A percentile compares a stretch with the other conserved stretches of the same genome.
phyloP scores from a whole-genome alignment of 1,140 invertebrate genomes.

The Calephelis nemesis region DNA sequence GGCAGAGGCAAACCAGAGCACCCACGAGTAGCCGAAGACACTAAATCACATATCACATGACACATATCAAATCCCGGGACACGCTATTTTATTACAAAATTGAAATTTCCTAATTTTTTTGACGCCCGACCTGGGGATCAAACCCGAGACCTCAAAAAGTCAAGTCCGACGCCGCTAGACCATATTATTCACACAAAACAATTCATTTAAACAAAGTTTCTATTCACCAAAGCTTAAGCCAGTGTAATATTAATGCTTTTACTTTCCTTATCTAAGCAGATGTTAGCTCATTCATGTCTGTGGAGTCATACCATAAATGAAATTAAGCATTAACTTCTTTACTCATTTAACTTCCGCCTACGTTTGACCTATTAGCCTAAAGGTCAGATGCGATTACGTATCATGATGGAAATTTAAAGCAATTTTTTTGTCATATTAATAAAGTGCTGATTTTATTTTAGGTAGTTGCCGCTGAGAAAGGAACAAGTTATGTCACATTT shows the following conservation, averaged over 20 bases:
- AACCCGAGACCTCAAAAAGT: too few relatives aligned
- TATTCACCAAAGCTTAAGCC: slow-evolving; percentile 25
- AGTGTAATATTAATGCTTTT: slow-evolving; percentile 25
- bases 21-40: too few relatives aligned
- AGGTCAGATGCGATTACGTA: slow-evolving; percentile 8
- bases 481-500: not conserved
- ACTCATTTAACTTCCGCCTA: slow-evolving; percentile 15
- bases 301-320: not conserved
- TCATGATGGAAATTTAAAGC: slow-evolving; percentile 2
- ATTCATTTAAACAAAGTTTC: not conserved
- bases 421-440: slow-evolving; percentile 4
- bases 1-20: too few relatives aligned
- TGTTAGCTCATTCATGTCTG: not conserved
- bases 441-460: not conserved
- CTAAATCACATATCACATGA: too few relatives aligned
- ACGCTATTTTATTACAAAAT: too few relatives aligned
- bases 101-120: too few relatives aligned
- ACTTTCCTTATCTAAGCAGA: slow-evolving; percentile 26
- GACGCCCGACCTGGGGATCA: too few relatives aligned
- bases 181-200: too few relatives aligned
- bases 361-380: slow-evolving; percentile 2
- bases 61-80: too few relatives aligned
- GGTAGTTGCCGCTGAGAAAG: not conserved
- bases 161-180: too few relatives aligned
- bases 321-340: slow-evolving; percentile 10